Conservation (phyloP, 2,113 vertebrate genomes). For the Erythrolamprus reginae region DNA sequence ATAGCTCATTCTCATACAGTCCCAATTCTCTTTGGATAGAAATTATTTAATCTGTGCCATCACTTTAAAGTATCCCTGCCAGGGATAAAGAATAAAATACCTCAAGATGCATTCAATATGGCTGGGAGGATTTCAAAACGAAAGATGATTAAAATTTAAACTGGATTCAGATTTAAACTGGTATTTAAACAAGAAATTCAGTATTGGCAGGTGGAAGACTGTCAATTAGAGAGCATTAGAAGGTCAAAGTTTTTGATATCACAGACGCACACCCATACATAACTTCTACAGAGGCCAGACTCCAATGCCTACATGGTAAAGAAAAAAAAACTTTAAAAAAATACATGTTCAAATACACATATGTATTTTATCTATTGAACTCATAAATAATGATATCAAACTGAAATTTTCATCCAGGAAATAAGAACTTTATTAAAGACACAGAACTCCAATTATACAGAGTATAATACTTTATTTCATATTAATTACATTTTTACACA, state of each 20-base stretch:
- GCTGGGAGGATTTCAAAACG: neutral
- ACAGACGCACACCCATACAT: neutral
- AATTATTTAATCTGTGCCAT: neutral
- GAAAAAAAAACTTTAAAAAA: neutral
- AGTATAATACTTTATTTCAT: neutral
- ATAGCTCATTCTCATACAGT: neutral
- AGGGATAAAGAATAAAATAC: neutral
- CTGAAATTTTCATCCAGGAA: neutral
- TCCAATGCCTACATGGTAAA: neutral
- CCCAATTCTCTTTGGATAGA: neutral
- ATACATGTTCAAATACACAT: neutral
- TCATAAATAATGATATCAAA: neutral
- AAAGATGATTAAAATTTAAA: too few species aligned
- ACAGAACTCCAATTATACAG: neutral
- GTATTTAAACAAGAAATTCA: neutral
- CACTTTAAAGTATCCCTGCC: neutral
- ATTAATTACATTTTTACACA: neutral
- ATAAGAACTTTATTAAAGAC: neutral
- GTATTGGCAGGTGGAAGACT: neutral
- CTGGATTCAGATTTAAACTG: too few species aligned
- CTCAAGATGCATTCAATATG: neutral
- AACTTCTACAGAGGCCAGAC: neutral
- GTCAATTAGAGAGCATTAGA: neutral
- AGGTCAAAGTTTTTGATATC: neutral
- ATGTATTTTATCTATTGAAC: neutral